These are phyloP conservation scores for Himalopsyche tibetana DNA, from an alignment of 2,888 invertebrate species.

Conservation along the genomic window DNA sequence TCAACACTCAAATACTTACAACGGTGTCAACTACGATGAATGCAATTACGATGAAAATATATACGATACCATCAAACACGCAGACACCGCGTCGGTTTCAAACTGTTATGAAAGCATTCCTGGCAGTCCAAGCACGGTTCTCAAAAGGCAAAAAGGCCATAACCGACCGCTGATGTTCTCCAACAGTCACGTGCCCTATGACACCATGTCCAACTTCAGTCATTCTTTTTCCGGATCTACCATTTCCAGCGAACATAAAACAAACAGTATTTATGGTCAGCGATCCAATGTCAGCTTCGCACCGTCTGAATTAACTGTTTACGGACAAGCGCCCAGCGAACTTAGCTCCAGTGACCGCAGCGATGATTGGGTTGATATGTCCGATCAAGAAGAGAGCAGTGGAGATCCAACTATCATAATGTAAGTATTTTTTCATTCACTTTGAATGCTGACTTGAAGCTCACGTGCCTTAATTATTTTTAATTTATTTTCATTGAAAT, in stretches of 20 bases:
- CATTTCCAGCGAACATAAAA: constrained; percentile 79
- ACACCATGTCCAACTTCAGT: constrained; percentile 75
- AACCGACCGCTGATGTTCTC: constrained; percentile 71
- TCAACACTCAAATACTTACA: constrained; percentile 43
- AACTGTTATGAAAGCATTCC: constrained; percentile 80
- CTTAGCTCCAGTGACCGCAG: constrained; percentile 79
- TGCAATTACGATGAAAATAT: constrained; percentile 77
- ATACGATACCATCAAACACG: constrained; percentile 80
- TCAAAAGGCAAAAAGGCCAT: constrained; percentile 72
- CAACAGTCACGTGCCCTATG: constrained; percentile 71
- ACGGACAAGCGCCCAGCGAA: constrained; percentile 77
- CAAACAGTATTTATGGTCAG: constrained; percentile 79
- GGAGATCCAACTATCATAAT: constrained; percentile 77
- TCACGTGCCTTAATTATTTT: no score
- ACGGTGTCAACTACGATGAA: constrained; percentile 68
- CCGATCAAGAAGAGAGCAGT: constrained; percentile 77
- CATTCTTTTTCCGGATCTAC: constrained; percentile 73
- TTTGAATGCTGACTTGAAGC: no score
- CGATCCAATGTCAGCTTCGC: constrained; percentile 75
- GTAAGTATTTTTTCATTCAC: constrained; percentile 72
- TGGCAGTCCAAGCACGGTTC: constrained; percentile 74
- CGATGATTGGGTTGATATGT: constrained; percentile 83
- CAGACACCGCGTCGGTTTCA: constrained; percentile 74
- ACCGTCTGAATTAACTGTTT: constrained; percentile 75
- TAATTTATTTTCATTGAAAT: no score